Base-by-base conservation (phyloP, 1,140 invertebrate genomes). In the Ectropis grisescens region DNA sequence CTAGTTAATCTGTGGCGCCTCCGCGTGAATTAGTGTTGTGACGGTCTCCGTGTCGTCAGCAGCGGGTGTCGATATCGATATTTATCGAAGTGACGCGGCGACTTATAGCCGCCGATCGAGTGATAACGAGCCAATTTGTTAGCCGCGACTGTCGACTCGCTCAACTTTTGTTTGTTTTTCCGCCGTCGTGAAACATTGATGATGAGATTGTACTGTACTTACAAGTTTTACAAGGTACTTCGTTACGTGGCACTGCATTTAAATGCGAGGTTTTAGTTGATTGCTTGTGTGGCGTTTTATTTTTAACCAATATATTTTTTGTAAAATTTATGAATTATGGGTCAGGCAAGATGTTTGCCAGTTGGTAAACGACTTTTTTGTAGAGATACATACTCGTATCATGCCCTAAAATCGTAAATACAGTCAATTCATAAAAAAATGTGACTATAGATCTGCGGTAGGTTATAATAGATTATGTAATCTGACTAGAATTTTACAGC, bases 101-200 rank as follows among this genome's bases (percentile, higher is more conserved):
- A 66, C 53, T 62, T 67, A 67, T 64, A 48, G 48, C 50, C 48
- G 32, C 33, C 37, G 62, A 67, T 67, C 47, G 37, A 33, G 27
- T 53, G 59, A 64, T 70, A 70, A 67, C 62, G 46, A 55, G 47
- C 54, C 58, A 66, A 70, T 67, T 70, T 70, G 66, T 67, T 59
- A 61, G 46, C 52, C 49, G 13, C 27, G 33, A 16, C n/a, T n/a
- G 6, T 11, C 16, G n/a, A 28, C 27, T 12, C 28, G 11, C 28
- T 33, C 25, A 29, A 34, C 37, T 32, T 39, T 37, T 43, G 29
- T 48, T 44, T 40, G 15, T 39, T 47, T 50, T 38, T 28, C 11
- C 24, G 33, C 24, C 22, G 29, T 19, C 16, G 25, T 39, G 11
- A 13, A 33, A 10, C 16, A 19, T 19, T 19, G 16, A 19, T 19